Base-by-base conservation (phyloP, 2,888 invertebrate genomes). In the Hipparchia sbordonii region DNA sequence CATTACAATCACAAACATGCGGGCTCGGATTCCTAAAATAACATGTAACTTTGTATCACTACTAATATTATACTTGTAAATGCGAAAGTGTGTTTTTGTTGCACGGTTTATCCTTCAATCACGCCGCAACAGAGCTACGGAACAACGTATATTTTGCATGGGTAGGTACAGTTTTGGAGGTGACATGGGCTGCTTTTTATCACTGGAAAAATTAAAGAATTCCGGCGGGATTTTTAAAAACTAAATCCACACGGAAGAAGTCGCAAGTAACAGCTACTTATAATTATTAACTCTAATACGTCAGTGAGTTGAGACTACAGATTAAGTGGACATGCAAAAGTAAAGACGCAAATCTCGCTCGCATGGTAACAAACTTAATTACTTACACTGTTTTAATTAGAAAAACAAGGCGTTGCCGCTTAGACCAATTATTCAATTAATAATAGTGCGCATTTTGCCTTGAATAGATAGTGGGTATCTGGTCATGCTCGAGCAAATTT, bases 391-490 rank as follows among this genome's bases (percentile, higher is more conserved):
- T 75, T 74, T 73, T 77, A 76, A 77, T 78, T 77, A 76, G 69
- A 71, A 77, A 75, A 78, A 77, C 77, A 75, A 74, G 77, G 75
- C 74, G 78, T 77, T 79, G 79, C 79, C 77, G 77, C 71, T 84
- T 78, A 81, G 83, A 83, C 85, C 85, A 77, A 74, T 77, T 77
- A 77, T 74, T 74, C 74, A 77, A 77, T 77, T 77, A 77, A 76
- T 77, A 75, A 77, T 71, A 71, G 77, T 74, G 76, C 76, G 78
- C 79, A 79, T 79, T 76, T 80, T 75, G 79, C 77, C 79, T 74
- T 78, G 82, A 82, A 84, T 81, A 84, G 81, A 82, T 84, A 83
- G 81, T 82, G 81, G 77, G 82, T 82, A 85, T 84, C 80, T 81
- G 77, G 82, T 82, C 82, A 85, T 79, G 85, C 81, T 82, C 79